These are phyloP conservation scores for Corvus hawaiiensis DNA, from an alignment of 2,113 vertebrate genomes.

Conservation along the genomic window DNA sequence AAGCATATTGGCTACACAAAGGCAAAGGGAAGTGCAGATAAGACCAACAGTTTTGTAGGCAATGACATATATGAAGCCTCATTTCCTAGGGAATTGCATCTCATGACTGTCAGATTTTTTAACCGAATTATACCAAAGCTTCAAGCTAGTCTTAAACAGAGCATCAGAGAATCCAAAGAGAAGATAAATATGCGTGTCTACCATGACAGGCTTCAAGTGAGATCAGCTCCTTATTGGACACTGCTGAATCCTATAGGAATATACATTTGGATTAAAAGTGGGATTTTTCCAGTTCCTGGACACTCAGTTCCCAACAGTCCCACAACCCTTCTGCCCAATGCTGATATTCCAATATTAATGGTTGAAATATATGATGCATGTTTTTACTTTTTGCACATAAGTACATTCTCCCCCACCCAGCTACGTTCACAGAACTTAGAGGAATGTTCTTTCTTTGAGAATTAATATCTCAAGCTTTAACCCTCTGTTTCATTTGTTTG, in stretches of 20 bases:
- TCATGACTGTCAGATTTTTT: constrained; percentile 1
- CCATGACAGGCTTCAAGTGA: neutral
- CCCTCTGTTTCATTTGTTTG: neutral
- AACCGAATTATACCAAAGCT: constrained; percentile 16
- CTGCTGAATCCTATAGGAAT: neutral
- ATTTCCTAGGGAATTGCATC: neutral
- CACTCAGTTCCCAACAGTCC: neutral
- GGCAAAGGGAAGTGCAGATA: neutral
- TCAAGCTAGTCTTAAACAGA: neutral
- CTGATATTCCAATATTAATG: neutral
- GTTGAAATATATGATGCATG: neutral
- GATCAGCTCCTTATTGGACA: neutral
- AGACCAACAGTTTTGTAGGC: neutral
- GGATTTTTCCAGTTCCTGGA: neutral
- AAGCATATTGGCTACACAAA: neutral
- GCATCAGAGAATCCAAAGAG: neutral
- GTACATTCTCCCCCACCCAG: neutral
- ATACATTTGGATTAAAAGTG: neutral
- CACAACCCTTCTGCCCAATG: neutral
- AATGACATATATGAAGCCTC: neutral
- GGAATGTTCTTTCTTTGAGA: neutral
- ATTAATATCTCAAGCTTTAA: neutral
- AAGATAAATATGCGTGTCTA: neutral
- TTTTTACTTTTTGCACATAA: neutral
- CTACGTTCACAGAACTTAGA: neutral